Evolutionary conservation across 1,140 invertebrate genomes (phyloP), one percentile per base, ranked within the genome.

Genomic region (Drosophila neocordata): DNA sequence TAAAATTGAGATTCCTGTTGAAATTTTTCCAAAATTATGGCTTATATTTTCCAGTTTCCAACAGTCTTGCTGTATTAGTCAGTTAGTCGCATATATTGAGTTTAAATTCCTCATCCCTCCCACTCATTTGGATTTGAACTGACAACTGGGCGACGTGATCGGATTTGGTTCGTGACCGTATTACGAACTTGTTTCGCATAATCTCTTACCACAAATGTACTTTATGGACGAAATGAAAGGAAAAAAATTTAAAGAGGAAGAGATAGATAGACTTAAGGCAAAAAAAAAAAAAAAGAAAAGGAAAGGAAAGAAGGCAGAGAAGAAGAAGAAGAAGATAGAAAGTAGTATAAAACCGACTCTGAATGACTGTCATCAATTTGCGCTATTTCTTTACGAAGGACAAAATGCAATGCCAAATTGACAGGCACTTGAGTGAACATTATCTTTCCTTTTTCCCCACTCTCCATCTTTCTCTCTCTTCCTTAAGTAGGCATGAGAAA

Each of bases 341-440:
- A 22, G 22, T 31, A n/a, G 13, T 6, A 57, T 37, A 15, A 11
- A 35, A 22, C 15, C 27, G 31, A 38, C 35, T 41, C 41, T 60
- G 72, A 57, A 64, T 56, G 69, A 77, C 81, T 87, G 65, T 87
- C 82, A 87, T 87, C 82, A 87, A 87, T 87, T 85, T 81, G 82
- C 76, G 73, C 35, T 51, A 87, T 87, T 84, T 85, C 70, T 77
- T 62, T 69, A 61, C 57, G 66, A 66, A 67, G 59, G 27, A 72
- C 73, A 31, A 73, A 73, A 76, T 65, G 67, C 77, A 79, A 56
- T 48, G 15, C 44, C 77, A 73, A 85, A 78, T 87, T 87, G 83
- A 87, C 82, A 78, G 67, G 78, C 79, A 78, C 83, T 85, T 87
- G 78, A 85, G 82, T 76, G 83, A 71, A 79, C 82, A 85, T 87